These are phyloP conservation scores for Penaeus vannamei DNA, from an alignment of 1,140 invertebrate genomes.

Conservation along the genomic window DNA sequence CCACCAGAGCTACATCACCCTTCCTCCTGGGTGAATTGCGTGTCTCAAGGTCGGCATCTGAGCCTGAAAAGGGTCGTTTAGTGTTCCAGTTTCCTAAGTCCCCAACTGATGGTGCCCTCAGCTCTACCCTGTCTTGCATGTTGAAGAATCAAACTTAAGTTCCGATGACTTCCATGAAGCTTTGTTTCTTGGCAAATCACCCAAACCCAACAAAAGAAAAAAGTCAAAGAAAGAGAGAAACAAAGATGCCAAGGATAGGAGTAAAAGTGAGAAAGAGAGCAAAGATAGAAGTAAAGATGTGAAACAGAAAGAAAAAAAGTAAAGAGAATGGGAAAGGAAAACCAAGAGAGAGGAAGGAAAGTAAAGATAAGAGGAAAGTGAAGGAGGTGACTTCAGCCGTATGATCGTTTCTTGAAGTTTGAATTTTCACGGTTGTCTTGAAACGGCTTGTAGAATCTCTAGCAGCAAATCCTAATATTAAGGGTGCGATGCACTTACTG, in stretches of 20 bases:
- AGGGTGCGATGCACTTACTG: too few relatives aligned
- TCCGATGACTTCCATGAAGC: conserved; percentile 78
- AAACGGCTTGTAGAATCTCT: too few relatives aligned
- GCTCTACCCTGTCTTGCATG: conserved; percentile 77
- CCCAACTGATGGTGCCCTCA: conserved; percentile 76
- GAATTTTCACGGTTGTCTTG: too few relatives aligned
- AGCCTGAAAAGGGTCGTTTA: conserved; percentile 74
- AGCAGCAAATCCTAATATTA: too few relatives aligned
- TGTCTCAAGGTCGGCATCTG: conserved; percentile 74
- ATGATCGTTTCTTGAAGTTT: conserved; percentile 17
- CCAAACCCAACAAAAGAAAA: conserved; percentile 70
- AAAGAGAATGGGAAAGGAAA: conserved; percentile 66
- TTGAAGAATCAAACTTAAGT: conserved; percentile 77
- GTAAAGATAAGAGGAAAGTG: conserved; percentile 57
- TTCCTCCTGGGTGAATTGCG: conserved; percentile 66
- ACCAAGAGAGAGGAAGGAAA: conserved; percentile 59
- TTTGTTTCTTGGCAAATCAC: conserved; percentile 75
- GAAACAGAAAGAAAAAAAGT: conserved; percentile 49
- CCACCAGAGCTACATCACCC: conserved; percentile 70
- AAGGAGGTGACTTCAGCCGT: conserved; percentile 51
- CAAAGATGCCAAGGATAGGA: conserved; percentile 59
- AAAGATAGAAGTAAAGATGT: conserved; percentile 55
- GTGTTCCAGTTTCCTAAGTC: conserved; percentile 77
- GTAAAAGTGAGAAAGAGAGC: conserved; percentile 53
- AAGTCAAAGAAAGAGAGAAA: conserved; percentile 67